Conservation (phyloP, 2,888 invertebrate species). For the Dynastes grantii region DNA sequence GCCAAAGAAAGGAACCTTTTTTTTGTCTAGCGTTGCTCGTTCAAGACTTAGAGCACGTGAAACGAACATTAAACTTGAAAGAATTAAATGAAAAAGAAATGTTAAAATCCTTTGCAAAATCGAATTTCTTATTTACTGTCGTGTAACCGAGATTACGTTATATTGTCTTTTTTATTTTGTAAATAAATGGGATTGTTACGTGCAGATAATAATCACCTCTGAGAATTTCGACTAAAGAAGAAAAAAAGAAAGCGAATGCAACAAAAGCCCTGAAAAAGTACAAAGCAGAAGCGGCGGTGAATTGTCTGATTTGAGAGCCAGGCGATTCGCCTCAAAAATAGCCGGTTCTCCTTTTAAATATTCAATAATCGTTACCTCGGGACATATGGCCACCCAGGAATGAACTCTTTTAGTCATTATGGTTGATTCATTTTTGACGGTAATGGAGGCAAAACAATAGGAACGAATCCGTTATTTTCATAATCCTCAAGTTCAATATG, state of each 20-base stretch:
- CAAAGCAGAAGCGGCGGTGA: slow-evolving; percentile 38
- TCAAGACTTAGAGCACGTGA: neutral
- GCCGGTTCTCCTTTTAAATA: slow-evolving; percentile 40
- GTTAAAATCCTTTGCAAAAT: neutral
- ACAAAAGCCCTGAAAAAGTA: slow-evolving; percentile 38
- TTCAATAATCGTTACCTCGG: slow-evolving; percentile 45
- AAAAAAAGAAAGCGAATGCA: neutral
- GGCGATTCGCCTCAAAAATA: slow-evolving; percentile 1
- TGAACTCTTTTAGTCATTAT: slow-evolving; percentile 11
- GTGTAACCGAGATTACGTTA: neutral
- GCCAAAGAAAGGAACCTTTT: slow-evolving; percentile 25
- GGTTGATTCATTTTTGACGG: neutral
- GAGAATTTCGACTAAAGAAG: neutral
- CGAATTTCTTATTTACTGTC: neutral
- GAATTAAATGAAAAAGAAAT: neutral
- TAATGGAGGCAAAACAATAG: slow-evolving; percentile 7
- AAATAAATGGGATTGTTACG: neutral
- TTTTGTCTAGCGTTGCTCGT: slow-evolving; percentile 1
- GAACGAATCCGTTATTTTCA: slow-evolving; percentile 11
- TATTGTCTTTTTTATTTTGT: neutral
- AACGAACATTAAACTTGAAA: neutral
- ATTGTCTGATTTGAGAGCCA: slow-evolving; percentile 29
- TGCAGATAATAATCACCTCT: slow-evolving; percentile 2
- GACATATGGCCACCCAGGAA: slow-evolving; percentile 42
- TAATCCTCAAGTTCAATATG: slow-evolving; percentile 17